phyloP scores from a whole-genome alignment of 2,113 vertebrate species.

The Nannospalax galili region DNA sequence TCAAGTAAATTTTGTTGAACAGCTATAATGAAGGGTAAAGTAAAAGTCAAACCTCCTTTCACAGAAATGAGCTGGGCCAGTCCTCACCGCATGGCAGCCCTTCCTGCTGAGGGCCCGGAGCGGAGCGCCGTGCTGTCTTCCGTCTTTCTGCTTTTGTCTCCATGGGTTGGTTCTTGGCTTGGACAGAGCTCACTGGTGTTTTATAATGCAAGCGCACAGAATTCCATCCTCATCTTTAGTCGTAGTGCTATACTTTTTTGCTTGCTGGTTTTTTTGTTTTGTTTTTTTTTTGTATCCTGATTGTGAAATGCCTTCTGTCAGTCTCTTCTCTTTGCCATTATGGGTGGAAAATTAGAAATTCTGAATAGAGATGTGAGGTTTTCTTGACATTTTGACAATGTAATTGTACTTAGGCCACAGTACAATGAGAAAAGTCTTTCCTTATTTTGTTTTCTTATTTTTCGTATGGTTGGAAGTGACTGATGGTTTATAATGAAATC shows the following conservation, averaged over 20 bases:
- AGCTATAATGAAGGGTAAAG: slow-evolving; percentile 45
- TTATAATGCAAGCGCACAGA: not conserved
- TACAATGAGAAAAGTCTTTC: not conserved
- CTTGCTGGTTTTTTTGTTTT: not conserved
- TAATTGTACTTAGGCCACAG: not conserved
- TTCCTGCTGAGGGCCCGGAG: slow-evolving; percentile 27
- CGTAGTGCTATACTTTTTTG: not conserved
- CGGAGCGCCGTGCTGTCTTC: not conserved
- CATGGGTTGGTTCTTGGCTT: not conserved
- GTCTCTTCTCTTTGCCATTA: slow-evolving; percentile 14
- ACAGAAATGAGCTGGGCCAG: slow-evolving; percentile 32
- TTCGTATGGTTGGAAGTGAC: slow-evolving; percentile 4
- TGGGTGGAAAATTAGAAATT: not conserved
- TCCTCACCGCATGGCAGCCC: not conserved
- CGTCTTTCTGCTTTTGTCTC: not conserved
- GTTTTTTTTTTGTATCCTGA: not conserved
- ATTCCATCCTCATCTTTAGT: slow-evolving; percentile 15
- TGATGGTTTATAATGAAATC: slow-evolving; percentile 23
- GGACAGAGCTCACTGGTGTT: slow-evolving; percentile 29
- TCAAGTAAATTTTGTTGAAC: slow-evolving; percentile 28
- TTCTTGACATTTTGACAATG: slow-evolving; percentile 41
- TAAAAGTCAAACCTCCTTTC: slow-evolving; percentile 33
- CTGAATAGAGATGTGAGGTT: not conserved
- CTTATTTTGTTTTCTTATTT: not conserved
- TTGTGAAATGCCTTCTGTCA: slow-evolving; percentile 36